These are phyloP conservation scores for Hofmannophila pseudospretella DNA, from an alignment of 2,888 invertebrate species.

Conservation along the genomic window DNA sequence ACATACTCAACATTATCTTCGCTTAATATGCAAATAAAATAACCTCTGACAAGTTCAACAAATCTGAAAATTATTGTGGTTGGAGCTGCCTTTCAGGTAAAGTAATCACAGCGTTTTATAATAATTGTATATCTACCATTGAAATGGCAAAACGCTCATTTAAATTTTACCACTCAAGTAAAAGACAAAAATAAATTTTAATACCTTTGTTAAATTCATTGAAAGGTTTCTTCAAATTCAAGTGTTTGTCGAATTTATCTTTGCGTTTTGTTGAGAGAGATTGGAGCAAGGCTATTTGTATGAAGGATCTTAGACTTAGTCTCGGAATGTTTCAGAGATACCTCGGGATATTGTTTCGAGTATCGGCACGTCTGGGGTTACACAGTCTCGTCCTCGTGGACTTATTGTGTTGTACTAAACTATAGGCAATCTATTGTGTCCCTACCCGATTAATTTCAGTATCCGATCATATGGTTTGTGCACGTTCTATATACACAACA, in stretches of 20 bases:
- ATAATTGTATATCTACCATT: neutral
- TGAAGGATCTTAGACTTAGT: neutral
- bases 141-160: slow-evolving; percentile 6
- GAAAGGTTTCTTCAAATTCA: slow-evolving; percentile 8
- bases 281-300: neutral
- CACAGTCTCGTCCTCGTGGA: neutral
- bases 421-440: too few relatives aligned
- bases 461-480: too few relatives aligned
- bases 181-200: slow-evolving; percentile 14
- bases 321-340: neutral
- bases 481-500: too few relatives aligned
- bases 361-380: neutral
- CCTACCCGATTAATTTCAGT: too few relatives aligned
- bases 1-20: too few relatives aligned
- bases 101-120: slow-evolving; percentile 1
- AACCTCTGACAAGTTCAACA: neutral
- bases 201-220: slow-evolving; percentile 18
- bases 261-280: slow-evolving; percentile 1
- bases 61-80: neutral
- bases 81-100: neutral
- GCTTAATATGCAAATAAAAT: too few relatives aligned
- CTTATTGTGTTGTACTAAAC: neutral
- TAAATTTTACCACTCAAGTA: slow-evolving; percentile 8
- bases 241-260: slow-evolving; percentile 9
- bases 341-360: neutral